Conservation (phyloP, 2,888 invertebrate species). For the Hydraecia micacea region DNA sequence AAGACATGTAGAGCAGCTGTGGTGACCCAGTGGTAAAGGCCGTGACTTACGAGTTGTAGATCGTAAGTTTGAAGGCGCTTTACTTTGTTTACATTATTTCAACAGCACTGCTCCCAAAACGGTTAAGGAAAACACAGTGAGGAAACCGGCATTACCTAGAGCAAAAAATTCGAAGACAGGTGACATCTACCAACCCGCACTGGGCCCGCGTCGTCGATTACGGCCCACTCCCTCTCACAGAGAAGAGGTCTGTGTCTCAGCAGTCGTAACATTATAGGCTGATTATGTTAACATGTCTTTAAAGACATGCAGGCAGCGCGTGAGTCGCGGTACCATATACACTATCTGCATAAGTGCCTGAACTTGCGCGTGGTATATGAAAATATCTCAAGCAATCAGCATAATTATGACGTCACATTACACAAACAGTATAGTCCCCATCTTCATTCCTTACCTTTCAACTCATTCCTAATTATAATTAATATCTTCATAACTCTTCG, state of each 20-base stretch:
- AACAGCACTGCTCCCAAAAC: not conserved
- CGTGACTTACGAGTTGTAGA: not conserved
- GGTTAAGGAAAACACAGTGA: not conserved
- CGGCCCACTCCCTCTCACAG: not conserved
- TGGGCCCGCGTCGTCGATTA: not conserved
- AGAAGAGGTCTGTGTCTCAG: not conserved
- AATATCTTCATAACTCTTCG: constrained; percentile 36
- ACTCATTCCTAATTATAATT: constrained; percentile 39
- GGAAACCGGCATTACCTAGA: not conserved
- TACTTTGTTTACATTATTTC: not conserved
- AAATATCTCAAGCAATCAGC: not conserved
- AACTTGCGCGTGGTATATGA: not conserved
- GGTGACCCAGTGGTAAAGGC: rapidly evolving
- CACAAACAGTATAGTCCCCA: not conserved
- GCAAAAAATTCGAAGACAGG: not conserved
- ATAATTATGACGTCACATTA: constrained; percentile 17
- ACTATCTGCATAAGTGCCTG: not conserved
- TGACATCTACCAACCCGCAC: not conserved
- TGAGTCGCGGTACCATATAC: not conserved
- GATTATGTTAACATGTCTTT: too few species aligned
- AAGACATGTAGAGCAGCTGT: not conserved
- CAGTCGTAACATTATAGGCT: not conserved
- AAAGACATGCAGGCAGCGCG: not conserved
- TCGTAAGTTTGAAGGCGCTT: not conserved
- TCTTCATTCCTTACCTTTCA: not conserved